Conservation (phyloP, 2,113 vertebrate genomes). For the Ciconia maguari region DNA sequence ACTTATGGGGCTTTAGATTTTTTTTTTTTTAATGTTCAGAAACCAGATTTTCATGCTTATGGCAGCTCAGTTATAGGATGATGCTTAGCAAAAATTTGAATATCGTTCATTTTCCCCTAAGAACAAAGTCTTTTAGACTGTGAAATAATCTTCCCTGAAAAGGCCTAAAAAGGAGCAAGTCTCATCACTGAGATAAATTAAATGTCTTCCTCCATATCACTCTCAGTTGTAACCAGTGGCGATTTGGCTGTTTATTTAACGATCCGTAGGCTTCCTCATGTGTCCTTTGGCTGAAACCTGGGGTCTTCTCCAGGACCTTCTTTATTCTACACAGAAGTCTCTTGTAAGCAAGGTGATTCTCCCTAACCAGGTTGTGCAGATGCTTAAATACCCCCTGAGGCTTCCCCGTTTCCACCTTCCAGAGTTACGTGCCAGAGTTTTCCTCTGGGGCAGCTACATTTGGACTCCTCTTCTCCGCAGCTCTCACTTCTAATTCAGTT, state of each 20-base stretch:
- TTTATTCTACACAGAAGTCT: neutral
- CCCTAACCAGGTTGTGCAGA: too few species aligned
- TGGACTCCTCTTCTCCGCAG: neutral
- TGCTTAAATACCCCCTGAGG: neutral
- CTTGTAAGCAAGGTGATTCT: neutral
- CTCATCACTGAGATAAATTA: neutral
- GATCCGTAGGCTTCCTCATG: fast-evolving
- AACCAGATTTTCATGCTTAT: neutral
- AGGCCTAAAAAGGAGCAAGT: neutral
- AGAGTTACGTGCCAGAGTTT: fast-evolving
- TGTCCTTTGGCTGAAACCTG: neutral
- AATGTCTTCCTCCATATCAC: neutral
- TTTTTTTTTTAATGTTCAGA: neutral
- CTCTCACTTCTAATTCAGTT: neutral
- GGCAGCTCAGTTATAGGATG: neutral
- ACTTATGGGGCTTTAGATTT: neutral
- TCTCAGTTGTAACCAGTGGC: neutral
- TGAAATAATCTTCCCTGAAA: neutral
- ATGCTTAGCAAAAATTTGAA: neutral
- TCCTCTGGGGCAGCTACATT: fast-evolving
- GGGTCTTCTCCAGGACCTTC: neutral
- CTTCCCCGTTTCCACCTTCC: neutral
- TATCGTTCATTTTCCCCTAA: neutral
- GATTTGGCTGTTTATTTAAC: neutral
- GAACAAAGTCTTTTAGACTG: neutral